Conservation (phyloP, 2,888 invertebrate genomes). For the Fragum sueziense region DNA sequence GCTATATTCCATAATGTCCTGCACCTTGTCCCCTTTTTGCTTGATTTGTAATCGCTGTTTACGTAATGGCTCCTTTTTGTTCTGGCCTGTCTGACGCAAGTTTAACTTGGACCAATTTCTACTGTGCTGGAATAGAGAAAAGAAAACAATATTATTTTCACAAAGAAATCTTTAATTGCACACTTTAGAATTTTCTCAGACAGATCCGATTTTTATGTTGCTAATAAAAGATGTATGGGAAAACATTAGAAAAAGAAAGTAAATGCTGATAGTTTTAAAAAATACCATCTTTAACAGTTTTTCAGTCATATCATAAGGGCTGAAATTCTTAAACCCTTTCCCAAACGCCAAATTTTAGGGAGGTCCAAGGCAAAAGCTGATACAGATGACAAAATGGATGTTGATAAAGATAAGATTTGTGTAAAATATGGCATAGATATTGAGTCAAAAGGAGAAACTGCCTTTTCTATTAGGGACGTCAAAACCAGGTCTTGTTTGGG, state of each 20-base stretch:
- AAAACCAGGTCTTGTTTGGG: too few relatives aligned
- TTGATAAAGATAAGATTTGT: neutral
- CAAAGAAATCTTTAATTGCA: neutral
- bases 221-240: neutral
- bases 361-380: neutral
- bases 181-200: neutral
- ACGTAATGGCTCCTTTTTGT: constrained; percentile 60
- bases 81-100: constrained; percentile 46
- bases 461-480: too few relatives aligned
- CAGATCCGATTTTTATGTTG: neutral
- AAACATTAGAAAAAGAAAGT: neutral
- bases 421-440: neutral
- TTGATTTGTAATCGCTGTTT: constrained; percentile 63
- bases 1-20: constrained; percentile 62
- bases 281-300: neutral
- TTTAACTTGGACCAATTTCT: constrained; percentile 65
- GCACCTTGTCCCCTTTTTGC: constrained; percentile 57
- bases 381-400: neutral
- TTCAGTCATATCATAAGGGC: neutral
- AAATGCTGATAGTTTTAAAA: neutral
- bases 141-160: neutral
- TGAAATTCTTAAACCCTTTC: neutral
- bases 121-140: constrained; percentile 28
- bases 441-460: neutral
- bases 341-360: neutral